phyloP scores from a whole-genome alignment of 2,888 invertebrate species.

The Zygaena filipendulae region DNA sequence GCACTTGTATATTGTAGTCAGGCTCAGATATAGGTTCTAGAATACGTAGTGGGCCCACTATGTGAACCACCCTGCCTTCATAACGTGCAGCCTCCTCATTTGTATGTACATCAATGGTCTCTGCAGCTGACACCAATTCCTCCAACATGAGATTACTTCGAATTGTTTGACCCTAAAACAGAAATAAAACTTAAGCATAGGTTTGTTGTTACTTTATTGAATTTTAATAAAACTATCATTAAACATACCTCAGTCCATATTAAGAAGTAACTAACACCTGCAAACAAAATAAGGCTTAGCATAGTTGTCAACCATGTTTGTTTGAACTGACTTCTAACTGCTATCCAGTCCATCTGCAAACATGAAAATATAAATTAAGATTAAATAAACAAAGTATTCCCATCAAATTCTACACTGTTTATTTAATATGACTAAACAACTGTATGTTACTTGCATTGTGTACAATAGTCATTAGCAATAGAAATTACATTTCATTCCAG shows the following conservation, averaged over 20 bases:
- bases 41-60: slow-evolving; percentile 78
- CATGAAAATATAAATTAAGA: slow-evolving; percentile 10
- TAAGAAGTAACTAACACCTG: slow-evolving; percentile 75
- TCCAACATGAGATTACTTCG: slow-evolving; percentile 82
- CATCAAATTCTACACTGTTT: too few relatives aligned
- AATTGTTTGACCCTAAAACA: slow-evolving; percentile 80
- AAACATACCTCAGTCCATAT: slow-evolving; percentile 85
- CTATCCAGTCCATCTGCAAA: slow-evolving; percentile 42
- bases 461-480: too few relatives aligned
- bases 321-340: slow-evolving; percentile 67
- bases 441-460: too few relatives aligned
- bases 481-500: too few relatives aligned
- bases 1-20: slow-evolving; percentile 85
- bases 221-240: slow-evolving; percentile 2
- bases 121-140: slow-evolving; percentile 72
- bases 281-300: slow-evolving; percentile 74
- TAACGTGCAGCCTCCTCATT: slow-evolving; percentile 73
- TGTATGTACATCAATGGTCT: slow-evolving; percentile 74
- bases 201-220: too few relatives aligned
- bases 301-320: slow-evolving; percentile 78
- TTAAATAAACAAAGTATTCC: slow-evolving; percentile 4
- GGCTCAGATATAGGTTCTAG: slow-evolving; percentile 87
- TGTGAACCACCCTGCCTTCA: slow-evolving; percentile 81
- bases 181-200: too few relatives aligned
- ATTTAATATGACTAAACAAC: too few relatives aligned